These are phyloP conservation scores for Pherbina coryleti DNA, from an alignment of 2,888 invertebrate species.

Conservation along the genomic window DNA sequence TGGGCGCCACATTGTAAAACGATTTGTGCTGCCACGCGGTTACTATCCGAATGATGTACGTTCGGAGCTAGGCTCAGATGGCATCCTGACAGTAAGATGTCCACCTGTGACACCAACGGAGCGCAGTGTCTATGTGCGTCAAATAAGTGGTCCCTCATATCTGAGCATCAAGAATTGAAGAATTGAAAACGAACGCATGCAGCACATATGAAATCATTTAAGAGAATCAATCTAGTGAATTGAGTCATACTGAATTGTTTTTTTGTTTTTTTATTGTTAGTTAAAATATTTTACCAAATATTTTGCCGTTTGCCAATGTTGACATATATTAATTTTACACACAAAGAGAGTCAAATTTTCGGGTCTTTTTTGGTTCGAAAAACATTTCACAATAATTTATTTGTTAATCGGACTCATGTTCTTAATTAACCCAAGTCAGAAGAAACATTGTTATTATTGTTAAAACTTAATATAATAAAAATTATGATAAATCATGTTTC, in stretches of 20 bases:
- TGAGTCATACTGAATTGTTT: neutral
- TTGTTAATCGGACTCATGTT: neutral
- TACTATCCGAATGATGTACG: constrained; percentile 80
- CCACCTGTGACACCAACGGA: constrained; percentile 73
- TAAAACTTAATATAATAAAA: no score
- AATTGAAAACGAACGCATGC: neutral
- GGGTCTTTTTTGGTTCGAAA: neutral
- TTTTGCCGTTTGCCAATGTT: neutral
- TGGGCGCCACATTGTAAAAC: constrained; percentile 83
- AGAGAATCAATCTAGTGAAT: neutral
- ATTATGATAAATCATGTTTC: neutral
- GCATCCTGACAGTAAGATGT: constrained; percentile 81
- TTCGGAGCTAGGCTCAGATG: constrained; percentile 76
- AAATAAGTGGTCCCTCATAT: constrained; percentile 78
- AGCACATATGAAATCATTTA: neutral
- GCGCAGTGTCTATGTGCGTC: constrained; percentile 79
- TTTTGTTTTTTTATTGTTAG: neutral
- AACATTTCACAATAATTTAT: neutral
- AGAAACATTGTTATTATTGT: no score
- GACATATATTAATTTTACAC: neutral
- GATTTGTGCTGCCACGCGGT: constrained; percentile 77
- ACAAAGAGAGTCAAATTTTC: neutral
- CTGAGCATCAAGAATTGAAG: constrained; percentile 65
- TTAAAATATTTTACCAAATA: neutral
- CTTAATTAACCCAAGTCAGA: neutral